These are phyloP conservation scores for Strigamia transsilvanica DNA, from an alignment of 2,888 invertebrate genomes.

Conservation along the genomic window DNA sequence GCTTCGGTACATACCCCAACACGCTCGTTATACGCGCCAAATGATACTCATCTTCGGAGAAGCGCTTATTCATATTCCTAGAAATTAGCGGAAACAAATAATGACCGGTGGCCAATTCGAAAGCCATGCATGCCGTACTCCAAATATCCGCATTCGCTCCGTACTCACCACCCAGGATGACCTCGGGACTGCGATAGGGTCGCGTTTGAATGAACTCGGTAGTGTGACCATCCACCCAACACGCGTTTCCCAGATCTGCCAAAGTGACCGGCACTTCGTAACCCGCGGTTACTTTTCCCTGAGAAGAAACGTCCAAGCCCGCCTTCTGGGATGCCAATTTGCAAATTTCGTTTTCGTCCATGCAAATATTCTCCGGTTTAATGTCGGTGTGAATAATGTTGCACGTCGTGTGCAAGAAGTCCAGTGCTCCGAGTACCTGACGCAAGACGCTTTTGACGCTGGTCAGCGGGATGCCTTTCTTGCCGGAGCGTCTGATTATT, in stretches of 20 bases:
- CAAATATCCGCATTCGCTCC: constrained; percentile 65
- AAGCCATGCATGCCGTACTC: constrained; percentile 66
- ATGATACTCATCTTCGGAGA: constrained; percentile 63
- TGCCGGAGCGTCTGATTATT: no score
- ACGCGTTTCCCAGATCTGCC: background rate
- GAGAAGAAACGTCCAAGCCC: no score
- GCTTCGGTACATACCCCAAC: background rate
- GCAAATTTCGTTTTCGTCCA: background rate
- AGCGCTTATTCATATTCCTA: constrained; percentile 84
- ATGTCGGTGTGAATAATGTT: constrained; percentile 79
- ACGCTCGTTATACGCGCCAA: background rate
- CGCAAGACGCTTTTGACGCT: no score
- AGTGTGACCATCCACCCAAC: background rate
- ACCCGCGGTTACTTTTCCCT: no score
- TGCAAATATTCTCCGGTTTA: constrained; percentile 60
- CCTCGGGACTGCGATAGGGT: background rate
- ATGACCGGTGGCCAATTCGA: constrained; percentile 65
- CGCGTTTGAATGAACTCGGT: background rate
- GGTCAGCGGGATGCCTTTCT: no score
- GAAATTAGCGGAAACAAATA: constrained; percentile 59
- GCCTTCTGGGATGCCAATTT: no score
- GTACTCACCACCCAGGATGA: constrained; percentile 64
- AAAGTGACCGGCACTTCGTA: background rate
- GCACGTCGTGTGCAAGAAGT: constrained; percentile 97
- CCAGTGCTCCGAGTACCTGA: constrained; percentile 87